These are phyloP conservation scores for Tetranychus piercei DNA, from an alignment of 2,888 invertebrate species.

Conservation along the genomic window DNA sequence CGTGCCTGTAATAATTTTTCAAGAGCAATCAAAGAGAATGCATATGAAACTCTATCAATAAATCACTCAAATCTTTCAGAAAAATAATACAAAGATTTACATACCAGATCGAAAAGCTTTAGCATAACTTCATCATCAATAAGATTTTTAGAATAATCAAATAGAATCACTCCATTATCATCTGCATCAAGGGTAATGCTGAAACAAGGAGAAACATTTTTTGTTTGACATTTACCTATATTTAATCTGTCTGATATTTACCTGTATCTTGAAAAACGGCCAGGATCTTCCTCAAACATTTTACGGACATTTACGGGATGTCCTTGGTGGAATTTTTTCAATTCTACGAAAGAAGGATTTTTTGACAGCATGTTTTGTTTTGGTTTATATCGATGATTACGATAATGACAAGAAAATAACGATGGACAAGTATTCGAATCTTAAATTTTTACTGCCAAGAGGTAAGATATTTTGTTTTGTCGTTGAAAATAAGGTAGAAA, in stretches of 20 bases:
- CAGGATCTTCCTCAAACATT: slow-evolving; percentile 57
- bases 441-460: too few species aligned
- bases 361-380: not conserved
- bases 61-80: not conserved
- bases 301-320: slow-evolving; percentile 58
- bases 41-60: not conserved
- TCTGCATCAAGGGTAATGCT: slow-evolving; percentile 22
- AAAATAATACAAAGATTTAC: not conserved
- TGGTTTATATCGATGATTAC: not conserved
- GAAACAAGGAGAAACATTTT: slow-evolving; percentile 17
- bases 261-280: slow-evolving; percentile 77
- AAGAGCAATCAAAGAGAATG: not conserved
- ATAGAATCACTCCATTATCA: slow-evolving; percentile 39
- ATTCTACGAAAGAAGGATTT: not conserved
- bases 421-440: not conserved
- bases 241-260: slow-evolving; percentile 33
- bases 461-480: too few species aligned
- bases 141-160: slow-evolving; percentile 94
- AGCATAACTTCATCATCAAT: slow-evolving; percentile 55
- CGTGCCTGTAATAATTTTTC: slow-evolving; percentile 33
- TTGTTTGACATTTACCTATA: not conserved
- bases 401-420: not conserved
- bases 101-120: slow-evolving; percentile 50
- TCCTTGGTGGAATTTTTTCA: slow-evolving; percentile 51
- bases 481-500: too few species aligned